Evolutionary conservation across 2,888 invertebrate genomes (phyloP), one percentile per base, ranked within the genome.

Genomic region (Silvanus unidentatus): DNA sequence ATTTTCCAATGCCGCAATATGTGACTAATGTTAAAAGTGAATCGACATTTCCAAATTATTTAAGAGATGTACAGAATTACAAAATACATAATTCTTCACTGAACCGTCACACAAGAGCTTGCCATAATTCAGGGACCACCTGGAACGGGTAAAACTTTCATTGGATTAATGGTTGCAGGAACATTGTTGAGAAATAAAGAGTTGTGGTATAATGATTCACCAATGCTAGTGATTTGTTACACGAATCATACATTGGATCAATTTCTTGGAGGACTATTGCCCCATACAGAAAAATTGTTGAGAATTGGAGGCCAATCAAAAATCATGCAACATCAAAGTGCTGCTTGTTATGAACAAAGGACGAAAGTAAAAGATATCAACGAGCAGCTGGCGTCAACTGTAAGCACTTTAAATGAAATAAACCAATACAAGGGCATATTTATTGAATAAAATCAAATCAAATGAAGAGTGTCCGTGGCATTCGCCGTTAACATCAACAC

Each of bases 211-310:
- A 47, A 51, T 2, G 53, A 74, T 9, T 73, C 58, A 2, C 86
- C 86, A 1, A 84, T 91, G 65, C 71, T 91, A 6, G 74, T 92
- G 0, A 81, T 92, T 13, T 88, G 89, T 59, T 88, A 82, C 65
- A 91, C 90, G 5, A 92, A 93, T 72, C 88, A 90, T 65, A 90
- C 91, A 3, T 70, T 93, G 35, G 92, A 92, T 72, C 89, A 91
- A 64, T 91, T 92, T 65, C 69, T 92, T 28, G 82, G 87, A 64
- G 86, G 84, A 6, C 72, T 87, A 9, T 60, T 82, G 0, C 59
- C 68, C 16, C 70, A 77, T 2, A 84, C 84, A 0, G 60, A 75
- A 0, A 75, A 75, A 45, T 75, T 89, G 45, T 73, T 87, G 1
- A 75, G 88, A 45, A 73, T 89, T 43, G 88, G 89, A 0, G 79